Conservation (phyloP, 2,797 vertebrate genomes). For the Chrosomus eos region DNA sequence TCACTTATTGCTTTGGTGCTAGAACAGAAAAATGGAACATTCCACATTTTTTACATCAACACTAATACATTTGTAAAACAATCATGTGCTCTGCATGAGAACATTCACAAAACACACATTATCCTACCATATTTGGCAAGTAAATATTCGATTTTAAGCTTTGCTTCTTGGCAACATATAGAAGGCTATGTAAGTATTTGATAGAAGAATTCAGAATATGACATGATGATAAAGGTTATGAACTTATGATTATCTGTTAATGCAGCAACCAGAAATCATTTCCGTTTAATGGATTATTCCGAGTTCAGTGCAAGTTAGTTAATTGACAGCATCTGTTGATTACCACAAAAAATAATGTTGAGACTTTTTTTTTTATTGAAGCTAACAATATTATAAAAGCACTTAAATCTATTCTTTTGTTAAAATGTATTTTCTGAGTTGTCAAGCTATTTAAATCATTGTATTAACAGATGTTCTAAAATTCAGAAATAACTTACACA, state of each 20-base stretch:
- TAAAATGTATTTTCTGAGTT: background rate
- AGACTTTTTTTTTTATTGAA: background rate
- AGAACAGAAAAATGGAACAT: conserved; percentile 43
- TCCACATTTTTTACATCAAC: conserved; percentile 47
- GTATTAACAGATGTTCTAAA: background rate
- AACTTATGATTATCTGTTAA: conserved; percentile 9
- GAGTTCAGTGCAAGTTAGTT: background rate
- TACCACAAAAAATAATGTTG: background rate
- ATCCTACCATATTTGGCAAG: conserved; percentile 47
- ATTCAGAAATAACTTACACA: background rate
- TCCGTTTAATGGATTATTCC: background rate
- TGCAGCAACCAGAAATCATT: conserved; percentile 3
- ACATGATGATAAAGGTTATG: conserved; percentile 2
- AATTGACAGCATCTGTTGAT: background rate
- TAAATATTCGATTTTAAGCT: conserved; percentile 44
- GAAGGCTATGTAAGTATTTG: conserved; percentile 10
- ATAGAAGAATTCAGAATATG: conserved; percentile 36
- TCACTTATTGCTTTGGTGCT: conserved; percentile 60
- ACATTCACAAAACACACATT: conserved; percentile 58
- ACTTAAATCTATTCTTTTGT: background rate
- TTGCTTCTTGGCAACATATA: conserved; percentile 40
- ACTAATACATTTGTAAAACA: conserved; percentile 51
- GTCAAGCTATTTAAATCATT: background rate
- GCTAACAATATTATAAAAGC: background rate
- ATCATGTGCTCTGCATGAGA: conserved; percentile 44